Evolutionary conservation across 2,797 vertebrate species (phyloP).

Genomic region (Malurus leucopterus): DNA sequence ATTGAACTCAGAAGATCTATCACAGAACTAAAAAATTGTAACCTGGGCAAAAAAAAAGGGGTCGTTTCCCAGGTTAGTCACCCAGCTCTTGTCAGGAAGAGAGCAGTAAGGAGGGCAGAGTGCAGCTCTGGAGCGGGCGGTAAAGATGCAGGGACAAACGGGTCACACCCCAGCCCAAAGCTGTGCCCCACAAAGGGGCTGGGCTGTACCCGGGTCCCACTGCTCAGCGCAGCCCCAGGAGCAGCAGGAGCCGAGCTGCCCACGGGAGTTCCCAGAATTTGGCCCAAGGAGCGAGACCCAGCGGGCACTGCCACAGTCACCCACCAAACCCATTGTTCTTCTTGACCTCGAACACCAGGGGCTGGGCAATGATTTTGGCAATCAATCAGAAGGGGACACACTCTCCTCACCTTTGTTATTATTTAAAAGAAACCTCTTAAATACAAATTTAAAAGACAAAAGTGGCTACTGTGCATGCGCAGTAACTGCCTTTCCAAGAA

Average conservation of each 20-base stretch:
- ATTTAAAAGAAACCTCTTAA: slow-evolving; percentile 56
- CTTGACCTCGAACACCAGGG: slow-evolving; percentile 18
- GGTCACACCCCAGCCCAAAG: background rate
- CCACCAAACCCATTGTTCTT: slow-evolving; percentile 12
- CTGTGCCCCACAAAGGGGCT: accelerated
- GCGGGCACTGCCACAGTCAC: background rate
- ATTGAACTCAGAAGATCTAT: slow-evolving; percentile 12
- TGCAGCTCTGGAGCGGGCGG: background rate
- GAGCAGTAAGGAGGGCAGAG: background rate
- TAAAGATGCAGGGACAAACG: accelerated
- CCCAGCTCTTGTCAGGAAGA: background rate
- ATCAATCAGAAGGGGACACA: slow-evolving; percentile 54
- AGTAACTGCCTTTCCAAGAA: slow-evolving; percentile 70
- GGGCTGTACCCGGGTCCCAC: background rate
- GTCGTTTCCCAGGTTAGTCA: background rate
- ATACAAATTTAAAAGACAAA: slow-evolving; percentile 57
- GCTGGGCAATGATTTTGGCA: slow-evolving; percentile 64
- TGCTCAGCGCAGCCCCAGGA: accelerated
- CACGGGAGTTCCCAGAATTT: accelerated
- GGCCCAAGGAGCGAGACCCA: background rate
- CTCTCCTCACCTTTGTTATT: slow-evolving; percentile 59
- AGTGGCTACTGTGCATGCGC: slow-evolving; percentile 69
- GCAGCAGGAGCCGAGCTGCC: background rate
- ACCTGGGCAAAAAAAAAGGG: background rate
- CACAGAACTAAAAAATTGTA: background rate